Evolutionary conservation across 2,888 invertebrate species (phyloP), one percentile per base, ranked within the genome.

Genomic region (Chymomyza procnemis): DNA sequence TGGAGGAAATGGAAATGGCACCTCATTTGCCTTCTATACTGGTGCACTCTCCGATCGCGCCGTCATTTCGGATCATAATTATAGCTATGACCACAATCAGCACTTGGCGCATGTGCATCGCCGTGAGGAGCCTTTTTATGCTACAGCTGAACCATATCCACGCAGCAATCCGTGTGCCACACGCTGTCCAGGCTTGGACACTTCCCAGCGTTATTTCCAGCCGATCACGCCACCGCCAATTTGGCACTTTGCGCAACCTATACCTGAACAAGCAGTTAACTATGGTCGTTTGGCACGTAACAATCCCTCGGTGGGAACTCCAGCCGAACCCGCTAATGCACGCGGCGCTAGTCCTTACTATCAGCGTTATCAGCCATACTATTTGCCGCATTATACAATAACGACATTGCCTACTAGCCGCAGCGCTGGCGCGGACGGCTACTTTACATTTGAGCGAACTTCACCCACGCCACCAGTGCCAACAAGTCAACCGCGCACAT

Each of bases 11-110:
- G 87, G 79, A 41, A 21, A 19, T 22, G 54, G 56, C n/a, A 87
- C 87, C 5, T 85, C 87, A 1, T 82, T 85, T 47, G 85, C 82
- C 9, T 82, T 87, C 14, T 81, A 85, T 8, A 85, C 79, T 47
- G 87, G 81, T 9, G 81, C 69, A 1, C 47, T 81, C n/a, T 59
- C 82, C 4, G 87, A 81, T 60, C 82, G 85, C 5, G 52, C 74
- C 2, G 69, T 79, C 18, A 85, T 85, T n/a, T 70, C 66, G 9
- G 81, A 82, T 66, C 81, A 82, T 68, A 82, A 85, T 48, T 82
- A 82, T 19, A 82, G 81, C 67, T 82, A 81, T 22, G 79, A 79
- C 48, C 74, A 87, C 52, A 62, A 67, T 47, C 67, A 69, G 60
- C 54, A 18, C 4, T 21, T 21, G 21, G 19, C 54, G 12, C 54